Percentiles rank a stretch among this genome's conserved stretches.
Conservation (phyloP, 2,888 invertebrate genomes). For the Liodrosophila aerea region DNA sequence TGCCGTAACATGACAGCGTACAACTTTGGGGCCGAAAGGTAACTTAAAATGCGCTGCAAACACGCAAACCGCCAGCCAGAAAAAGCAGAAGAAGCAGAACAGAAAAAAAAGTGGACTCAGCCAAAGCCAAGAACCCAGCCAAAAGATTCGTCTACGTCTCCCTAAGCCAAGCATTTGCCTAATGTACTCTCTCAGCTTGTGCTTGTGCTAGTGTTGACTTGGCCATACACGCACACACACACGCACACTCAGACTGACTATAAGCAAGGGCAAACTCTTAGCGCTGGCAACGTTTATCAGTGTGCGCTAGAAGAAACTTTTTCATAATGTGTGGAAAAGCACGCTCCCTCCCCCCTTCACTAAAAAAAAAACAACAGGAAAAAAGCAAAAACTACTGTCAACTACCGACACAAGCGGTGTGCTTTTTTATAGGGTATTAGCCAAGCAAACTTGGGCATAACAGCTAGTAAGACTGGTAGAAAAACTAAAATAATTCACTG, state of each 20-base stretch:
- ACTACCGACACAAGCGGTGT: constrained; percentile 57
- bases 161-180: constrained; percentile 56
- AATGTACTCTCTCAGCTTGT: constrained; percentile 54
- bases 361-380: constrained; percentile 17
- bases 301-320: constrained; percentile 59
- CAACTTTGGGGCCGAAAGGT: constrained; percentile 66
- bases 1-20: constrained; percentile 75
- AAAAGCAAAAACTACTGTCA: constrained; percentile 51
- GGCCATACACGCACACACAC: constrained; percentile 35
- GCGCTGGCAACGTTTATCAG: constrained; percentile 50
- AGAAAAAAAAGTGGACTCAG: constrained; percentile 18
- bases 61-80: constrained; percentile 51
- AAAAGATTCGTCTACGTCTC: constrained; percentile 6
- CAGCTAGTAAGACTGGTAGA: not conserved
- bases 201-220: constrained; percentile 60
- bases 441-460: constrained; percentile 2
- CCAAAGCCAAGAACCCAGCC: constrained; percentile 23
- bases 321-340: constrained; percentile 70
- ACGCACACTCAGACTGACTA: constrained; percentile 6
- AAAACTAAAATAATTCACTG: no score
- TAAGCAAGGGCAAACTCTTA: not conserved
- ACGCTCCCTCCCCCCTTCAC: constrained; percentile 28
- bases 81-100: constrained; percentile 1
- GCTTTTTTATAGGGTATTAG: constrained; percentile 23
- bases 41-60: constrained; percentile 67